These are phyloP conservation scores for Catostylus mosaicus DNA, from an alignment of 30 jellyfish, hydroid and myxozoan species.

Conservation along the genomic window DNA sequence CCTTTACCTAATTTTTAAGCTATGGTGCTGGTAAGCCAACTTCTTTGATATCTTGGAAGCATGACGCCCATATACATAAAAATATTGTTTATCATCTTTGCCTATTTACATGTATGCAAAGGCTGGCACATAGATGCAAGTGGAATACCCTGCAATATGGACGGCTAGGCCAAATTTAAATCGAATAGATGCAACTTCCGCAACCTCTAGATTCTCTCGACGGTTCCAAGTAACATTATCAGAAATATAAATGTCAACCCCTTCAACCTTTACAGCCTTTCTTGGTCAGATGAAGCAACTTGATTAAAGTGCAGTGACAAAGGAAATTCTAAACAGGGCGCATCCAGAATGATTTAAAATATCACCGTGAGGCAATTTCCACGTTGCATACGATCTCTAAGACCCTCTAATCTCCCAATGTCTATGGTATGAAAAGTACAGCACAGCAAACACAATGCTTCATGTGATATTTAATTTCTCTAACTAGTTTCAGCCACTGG, in stretches of 20 bases:
- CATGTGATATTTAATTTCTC: too few species aligned
- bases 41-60: constrained; percentile 56
- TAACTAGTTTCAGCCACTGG: too few species aligned
- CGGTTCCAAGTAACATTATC: constrained; percentile 60
- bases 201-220: constrained; percentile 71
- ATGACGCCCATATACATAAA: constrained; percentile 43
- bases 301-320: too few species aligned
- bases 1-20: constrained; percentile 20
- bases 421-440: too few species aligned
- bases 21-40: constrained; percentile 25
- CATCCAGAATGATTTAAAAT: too few species aligned
- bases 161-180: constrained; percentile 59
- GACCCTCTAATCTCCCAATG: too few species aligned
- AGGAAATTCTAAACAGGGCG: too few species aligned
- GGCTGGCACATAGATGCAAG: constrained; percentile 60
- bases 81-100: constrained; percentile 38
- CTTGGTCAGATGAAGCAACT: too few species aligned
- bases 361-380: too few species aligned
- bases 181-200: constrained; percentile 34
- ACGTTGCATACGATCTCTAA: too few species aligned
- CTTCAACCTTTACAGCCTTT: constrained; percentile 75
- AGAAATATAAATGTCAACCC: constrained; percentile 73
- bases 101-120: constrained; percentile 61
- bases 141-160: constrained; percentile 53
- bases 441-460: too few species aligned